Percentiles rank a stretch among this genome's conserved stretches.
Evolutionary conservation across 2,113 vertebrate genomes (phyloP).

Genomic region (Columba livia): DNA sequence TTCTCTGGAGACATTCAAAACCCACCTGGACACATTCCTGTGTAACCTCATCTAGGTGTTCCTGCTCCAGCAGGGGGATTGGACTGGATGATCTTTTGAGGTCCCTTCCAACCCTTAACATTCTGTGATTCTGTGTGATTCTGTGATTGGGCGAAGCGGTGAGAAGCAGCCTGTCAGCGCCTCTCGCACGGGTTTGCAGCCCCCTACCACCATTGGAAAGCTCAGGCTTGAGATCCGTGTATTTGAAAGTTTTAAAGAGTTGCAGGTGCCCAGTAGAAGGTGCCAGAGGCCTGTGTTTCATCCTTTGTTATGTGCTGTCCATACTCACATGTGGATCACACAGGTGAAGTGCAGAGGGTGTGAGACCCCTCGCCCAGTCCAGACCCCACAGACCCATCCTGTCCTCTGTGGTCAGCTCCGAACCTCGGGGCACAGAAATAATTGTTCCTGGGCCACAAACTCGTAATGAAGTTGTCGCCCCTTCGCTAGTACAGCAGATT

Average conservation of each 20-base stretch:
- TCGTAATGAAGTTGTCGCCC: accelerated
- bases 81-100: no score
- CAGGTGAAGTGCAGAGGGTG: accelerated
- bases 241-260: neutral
- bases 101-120: no score
- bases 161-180: accelerated
- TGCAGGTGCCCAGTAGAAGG: accelerated
- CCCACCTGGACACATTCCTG: no score
- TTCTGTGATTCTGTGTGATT: no score
- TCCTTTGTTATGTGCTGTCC: accelerated
- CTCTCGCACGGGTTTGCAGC: accelerated
- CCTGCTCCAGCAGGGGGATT: no score
- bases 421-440: no score
- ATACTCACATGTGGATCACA: accelerated
- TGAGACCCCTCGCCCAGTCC: accelerated
- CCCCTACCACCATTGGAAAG: accelerated
- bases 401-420: no score
- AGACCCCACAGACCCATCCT: no score
- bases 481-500: accelerated
- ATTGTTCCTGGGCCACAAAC: accelerated
- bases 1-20: no score
- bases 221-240: accelerated
- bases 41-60: no score
- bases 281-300: accelerated
- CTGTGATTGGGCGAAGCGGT: no score